Percentiles rank a stretch among this genome's conserved stretches.
Conservation (phyloP, 2,888 invertebrate genomes). For the Criorhina ranunculi region DNA sequence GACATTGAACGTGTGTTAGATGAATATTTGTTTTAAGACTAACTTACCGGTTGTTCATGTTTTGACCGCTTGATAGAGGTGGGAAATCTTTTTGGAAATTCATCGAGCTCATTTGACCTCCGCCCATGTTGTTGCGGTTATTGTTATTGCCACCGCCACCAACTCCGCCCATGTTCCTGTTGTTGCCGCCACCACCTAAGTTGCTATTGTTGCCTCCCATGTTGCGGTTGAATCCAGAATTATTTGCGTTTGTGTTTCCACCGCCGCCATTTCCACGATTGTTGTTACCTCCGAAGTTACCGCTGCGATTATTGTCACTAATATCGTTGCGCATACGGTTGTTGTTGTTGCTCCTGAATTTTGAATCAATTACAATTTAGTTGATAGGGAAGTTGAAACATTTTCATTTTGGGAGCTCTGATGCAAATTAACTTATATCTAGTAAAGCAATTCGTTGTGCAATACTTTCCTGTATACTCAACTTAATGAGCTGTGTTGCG, state of each 20-base stretch:
- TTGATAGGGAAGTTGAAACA: too few relatives aligned
- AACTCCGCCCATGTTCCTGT: slow-evolving; percentile 79
- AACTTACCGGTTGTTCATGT: slow-evolving; percentile 73
- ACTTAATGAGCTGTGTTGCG: too few relatives aligned
- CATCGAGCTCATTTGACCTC: slow-evolving; percentile 42
- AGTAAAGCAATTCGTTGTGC: too few relatives aligned
- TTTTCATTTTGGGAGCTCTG: too few relatives aligned
- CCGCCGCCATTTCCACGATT: background rate
- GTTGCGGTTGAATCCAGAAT: slow-evolving; percentile 21
- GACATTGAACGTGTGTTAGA: background rate
- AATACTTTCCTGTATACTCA: too few relatives aligned
- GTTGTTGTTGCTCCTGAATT: slow-evolving; percentile 76
- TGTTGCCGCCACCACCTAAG: slow-evolving; percentile 54
- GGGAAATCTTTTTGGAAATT: slow-evolving; percentile 83
- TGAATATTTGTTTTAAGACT: background rate
- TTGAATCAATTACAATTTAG: background rate
- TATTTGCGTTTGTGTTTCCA: slow-evolving; percentile 23
- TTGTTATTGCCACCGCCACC: slow-evolving; percentile 77
- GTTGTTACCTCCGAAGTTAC: slow-evolving; percentile 80
- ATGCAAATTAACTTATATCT: too few relatives aligned
- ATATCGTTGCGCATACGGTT: slow-evolving; percentile 75
- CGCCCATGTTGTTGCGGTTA: slow-evolving; percentile 73
- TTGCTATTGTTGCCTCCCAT: slow-evolving; percentile 55
- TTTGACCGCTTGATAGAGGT: slow-evolving; percentile 77
- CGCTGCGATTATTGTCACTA: slow-evolving; percentile 72